Conservation (phyloP, 2,113 vertebrate species). For the Notiomystis cincta region DNA sequence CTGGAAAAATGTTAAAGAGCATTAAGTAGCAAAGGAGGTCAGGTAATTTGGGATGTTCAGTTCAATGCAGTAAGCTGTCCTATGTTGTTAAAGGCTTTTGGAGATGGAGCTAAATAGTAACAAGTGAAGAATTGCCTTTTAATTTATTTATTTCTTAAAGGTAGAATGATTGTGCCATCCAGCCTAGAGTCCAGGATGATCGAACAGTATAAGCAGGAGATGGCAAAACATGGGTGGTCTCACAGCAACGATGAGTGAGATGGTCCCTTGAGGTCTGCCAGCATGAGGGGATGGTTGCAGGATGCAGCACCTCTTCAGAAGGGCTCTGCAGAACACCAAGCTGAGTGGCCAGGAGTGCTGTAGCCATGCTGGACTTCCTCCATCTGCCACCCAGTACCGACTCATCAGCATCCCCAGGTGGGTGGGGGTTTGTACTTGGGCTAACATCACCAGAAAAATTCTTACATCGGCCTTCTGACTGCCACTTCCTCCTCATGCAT, state of each 20-base stretch:
- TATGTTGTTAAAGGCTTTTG: not conserved
- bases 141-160: not conserved
- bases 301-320: not conserved
- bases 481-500: not conserved
- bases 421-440: not conserved
- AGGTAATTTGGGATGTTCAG: not conserved
- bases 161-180: not conserved
- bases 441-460: not conserved
- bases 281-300: rapidly evolving
- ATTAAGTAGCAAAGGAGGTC: not conserved
- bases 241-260: not conserved
- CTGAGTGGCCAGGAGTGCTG: not conserved
- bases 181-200: not conserved
- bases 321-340: not conserved
- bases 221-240: not conserved
- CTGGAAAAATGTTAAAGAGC: not conserved
- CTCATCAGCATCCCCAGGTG: not conserved
- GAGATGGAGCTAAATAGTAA: not conserved
- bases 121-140: not conserved
- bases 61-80: not conserved
- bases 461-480: not conserved
- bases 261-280: not conserved
- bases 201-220: not conserved
- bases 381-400: not conserved
- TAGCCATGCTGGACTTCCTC: not conserved